Percentiles rank a stretch among this genome's conserved stretches.
phyloP scores from a whole-genome alignment of 30 jellyfish, hydroid and myxozoan genomes.

The Pelagia noctiluca region DNA sequence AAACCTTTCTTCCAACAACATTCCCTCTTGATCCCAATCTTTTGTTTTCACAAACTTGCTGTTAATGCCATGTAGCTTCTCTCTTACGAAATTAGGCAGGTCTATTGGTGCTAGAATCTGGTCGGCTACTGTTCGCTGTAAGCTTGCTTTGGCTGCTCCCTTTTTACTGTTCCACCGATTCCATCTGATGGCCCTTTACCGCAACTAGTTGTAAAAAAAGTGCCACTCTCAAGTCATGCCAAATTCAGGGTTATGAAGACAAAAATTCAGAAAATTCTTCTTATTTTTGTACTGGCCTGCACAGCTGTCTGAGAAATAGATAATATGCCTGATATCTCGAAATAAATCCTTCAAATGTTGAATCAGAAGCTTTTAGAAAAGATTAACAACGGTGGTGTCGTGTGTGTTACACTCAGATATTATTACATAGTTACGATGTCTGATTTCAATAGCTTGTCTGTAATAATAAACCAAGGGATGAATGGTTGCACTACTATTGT shows the following conservation, averaged over 20 bases:
- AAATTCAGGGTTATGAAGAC: slow-evolving; percentile 45
- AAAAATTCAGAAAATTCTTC: slow-evolving; percentile 40
- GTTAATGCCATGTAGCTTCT: no score
- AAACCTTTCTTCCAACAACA: slow-evolving; percentile 18
- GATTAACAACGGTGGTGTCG: slow-evolving; percentile 27
- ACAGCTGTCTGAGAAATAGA: no score
- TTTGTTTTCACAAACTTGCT: no score
- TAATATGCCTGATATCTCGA: no score
- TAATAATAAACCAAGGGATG: slow-evolving; percentile 55
- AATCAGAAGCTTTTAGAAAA: slow-evolving; percentile 15
- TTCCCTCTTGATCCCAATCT: no score
- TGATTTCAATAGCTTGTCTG: no score
- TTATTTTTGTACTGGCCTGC: no score
- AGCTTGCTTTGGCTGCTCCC: slow-evolving; percentile 52
- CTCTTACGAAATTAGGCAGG: slow-evolving; percentile 19
- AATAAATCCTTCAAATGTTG: not conserved
- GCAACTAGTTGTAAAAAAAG: slow-evolving; percentile 72
- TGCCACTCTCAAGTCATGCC: slow-evolving; percentile 70
- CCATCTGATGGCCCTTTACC: slow-evolving; percentile 77
- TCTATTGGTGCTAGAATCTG: slow-evolving; percentile 11
- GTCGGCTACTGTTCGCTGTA: slow-evolving; percentile 23
- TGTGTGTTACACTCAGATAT: no score
- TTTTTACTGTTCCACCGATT: slow-evolving; percentile 63
- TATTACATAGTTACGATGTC: no score
- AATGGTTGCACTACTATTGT: no score